Conservation (phyloP, 2,797 vertebrate genomes). For the Falco naumanni region DNA sequence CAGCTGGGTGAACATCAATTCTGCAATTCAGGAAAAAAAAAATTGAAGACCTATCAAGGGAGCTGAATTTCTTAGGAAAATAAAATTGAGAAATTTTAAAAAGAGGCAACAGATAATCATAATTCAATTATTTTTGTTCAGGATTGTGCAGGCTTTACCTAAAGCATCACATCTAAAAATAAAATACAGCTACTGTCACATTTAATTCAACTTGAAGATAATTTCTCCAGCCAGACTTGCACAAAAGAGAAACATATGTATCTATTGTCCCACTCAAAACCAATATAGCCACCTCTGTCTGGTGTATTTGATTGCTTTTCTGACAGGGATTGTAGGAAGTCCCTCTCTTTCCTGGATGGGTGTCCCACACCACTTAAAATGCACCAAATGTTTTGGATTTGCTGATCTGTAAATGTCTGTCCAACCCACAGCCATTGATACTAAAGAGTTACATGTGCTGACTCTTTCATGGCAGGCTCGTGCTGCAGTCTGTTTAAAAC, state of each 20-base stretch:
- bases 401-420: background rate
- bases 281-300: background rate
- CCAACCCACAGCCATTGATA: background rate
- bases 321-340: background rate
- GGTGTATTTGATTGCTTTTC: background rate
- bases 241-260: background rate
- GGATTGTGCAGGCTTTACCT: background rate
- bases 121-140: background rate
- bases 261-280: background rate
- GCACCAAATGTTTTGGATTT: slow-evolving; percentile 11
- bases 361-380: background rate
- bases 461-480: background rate
- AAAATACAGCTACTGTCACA: background rate
- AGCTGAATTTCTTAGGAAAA: background rate
- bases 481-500: background rate
- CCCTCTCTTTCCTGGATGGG: background rate
- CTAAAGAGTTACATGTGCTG: background rate
- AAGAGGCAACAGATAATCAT: background rate
- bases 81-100: background rate
- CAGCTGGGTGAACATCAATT: background rate
- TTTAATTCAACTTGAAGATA: slow-evolving; percentile 4
- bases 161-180: background rate
- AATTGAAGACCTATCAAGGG: background rate
- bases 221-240: background rate
- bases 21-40: background rate